Percentiles rank a stretch among this genome's conserved stretches.
These are phyloP conservation scores for Gnathonemus longibarbis DNA, from an alignment of 2,113 vertebrate genomes.

Conservation along the genomic window DNA sequence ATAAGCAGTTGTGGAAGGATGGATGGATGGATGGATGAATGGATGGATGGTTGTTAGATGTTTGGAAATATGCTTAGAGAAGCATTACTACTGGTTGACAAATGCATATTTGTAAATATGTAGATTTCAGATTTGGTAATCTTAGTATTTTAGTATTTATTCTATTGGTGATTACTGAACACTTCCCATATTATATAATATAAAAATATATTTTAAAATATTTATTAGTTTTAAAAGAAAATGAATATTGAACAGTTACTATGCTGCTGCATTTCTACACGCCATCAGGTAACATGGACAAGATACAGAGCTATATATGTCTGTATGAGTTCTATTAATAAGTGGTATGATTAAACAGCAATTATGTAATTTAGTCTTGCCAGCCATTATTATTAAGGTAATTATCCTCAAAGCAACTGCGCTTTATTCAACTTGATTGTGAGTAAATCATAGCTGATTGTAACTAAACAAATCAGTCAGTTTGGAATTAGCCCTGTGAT, in stretches of 20 bases:
- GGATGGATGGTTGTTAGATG: neutral
- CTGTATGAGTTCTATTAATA: constrained; percentile 27
- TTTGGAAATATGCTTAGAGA: neutral
- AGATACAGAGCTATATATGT: neutral
- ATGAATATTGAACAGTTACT: neutral
- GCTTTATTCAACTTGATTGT: neutral
- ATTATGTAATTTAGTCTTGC: neutral
- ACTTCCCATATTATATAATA: neutral
- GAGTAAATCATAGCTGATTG: neutral
- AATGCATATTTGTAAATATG: neutral
- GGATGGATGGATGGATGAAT: no score
- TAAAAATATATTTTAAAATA: neutral
- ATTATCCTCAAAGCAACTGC: neutral
- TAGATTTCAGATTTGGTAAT: neutral
- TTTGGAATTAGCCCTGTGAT: neutral
- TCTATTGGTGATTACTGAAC: neutral
- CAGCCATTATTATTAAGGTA: constrained; percentile 1
- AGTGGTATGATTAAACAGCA: neutral
- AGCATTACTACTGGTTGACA: neutral
- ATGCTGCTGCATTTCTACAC: neutral
- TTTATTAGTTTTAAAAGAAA: neutral
- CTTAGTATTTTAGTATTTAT: neutral
- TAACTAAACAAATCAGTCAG: neutral
- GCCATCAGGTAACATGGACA: neutral
- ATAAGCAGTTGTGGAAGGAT: neutral